These are phyloP conservation scores for Arrhamphus sclerolepis DNA, from an alignment of 2,797 vertebrate genomes.

Conservation along the genomic window DNA sequence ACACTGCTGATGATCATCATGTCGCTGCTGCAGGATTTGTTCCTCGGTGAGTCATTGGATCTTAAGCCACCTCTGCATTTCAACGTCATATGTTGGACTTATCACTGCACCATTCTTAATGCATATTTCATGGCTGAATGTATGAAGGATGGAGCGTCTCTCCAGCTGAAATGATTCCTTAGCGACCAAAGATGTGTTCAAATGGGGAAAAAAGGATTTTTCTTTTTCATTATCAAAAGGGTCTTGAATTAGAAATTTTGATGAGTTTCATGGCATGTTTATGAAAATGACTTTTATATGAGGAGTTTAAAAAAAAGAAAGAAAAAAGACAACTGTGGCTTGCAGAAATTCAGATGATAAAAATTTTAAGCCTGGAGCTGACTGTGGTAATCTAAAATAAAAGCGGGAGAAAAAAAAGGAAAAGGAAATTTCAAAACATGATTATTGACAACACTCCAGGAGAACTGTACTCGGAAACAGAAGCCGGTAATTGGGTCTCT, in stretches of 20 bases:
- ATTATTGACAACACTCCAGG: conserved; percentile 36
- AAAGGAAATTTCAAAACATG: conserved; percentile 34
- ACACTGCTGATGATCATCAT: conserved; percentile 30
- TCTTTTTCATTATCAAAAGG: conserved; percentile 2
- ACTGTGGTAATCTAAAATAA: conserved; percentile 12
- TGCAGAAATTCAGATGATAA: background rate
- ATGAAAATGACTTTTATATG: conserved; percentile 6
- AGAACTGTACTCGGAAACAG: conserved; percentile 56
- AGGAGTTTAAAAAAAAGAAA: no score
- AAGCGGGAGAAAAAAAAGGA: conserved; percentile 7
- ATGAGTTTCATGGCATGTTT: conserved; percentile 8
- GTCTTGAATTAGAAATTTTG: conserved; percentile 10
- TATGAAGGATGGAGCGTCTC: conserved; percentile 36
- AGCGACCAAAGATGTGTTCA: conserved; percentile 17
- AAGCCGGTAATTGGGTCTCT: conserved; percentile 67
- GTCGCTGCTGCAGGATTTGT: conserved; percentile 23
- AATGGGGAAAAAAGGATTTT: background rate
- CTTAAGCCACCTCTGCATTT: conserved; percentile 58
- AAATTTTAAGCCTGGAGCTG: conserved; percentile 13
- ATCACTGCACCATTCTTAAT: conserved; percentile 45
- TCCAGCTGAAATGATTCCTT: conserved; percentile 32
- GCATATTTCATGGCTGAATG: conserved; percentile 60
- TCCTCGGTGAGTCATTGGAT: conserved; percentile 46
- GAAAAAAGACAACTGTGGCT: background rate
- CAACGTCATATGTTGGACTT: conserved; percentile 44